Evolutionary conservation across 2,888 invertebrate genomes (phyloP).

Genomic region (Tridacna crocea): DNA sequence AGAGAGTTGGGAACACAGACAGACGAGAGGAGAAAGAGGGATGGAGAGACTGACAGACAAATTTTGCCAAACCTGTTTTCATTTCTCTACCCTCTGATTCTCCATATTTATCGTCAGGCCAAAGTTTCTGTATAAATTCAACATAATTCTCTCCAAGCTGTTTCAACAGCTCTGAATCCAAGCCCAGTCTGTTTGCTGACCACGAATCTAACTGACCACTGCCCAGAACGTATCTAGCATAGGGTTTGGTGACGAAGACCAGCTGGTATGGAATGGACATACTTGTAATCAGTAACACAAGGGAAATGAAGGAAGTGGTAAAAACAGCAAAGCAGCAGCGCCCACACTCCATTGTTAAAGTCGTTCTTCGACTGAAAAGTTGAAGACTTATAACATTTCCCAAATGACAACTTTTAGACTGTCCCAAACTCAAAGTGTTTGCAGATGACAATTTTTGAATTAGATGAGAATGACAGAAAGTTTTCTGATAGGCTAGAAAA

Average conservation of each 20-base stretch:
- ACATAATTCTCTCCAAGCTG: constrained; percentile 29
- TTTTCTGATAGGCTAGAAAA: too few species aligned
- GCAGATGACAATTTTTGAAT: too few species aligned
- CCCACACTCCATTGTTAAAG: too few species aligned
- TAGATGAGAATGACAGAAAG: too few species aligned
- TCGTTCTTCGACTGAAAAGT: too few species aligned
- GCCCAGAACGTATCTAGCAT: constrained; percentile 29
- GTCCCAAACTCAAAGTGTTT: too few species aligned
- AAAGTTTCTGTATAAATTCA: constrained; percentile 19
- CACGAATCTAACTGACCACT: constrained; percentile 31
- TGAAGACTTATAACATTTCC: too few species aligned
- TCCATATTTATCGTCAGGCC: neutral
- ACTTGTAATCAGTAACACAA: constrained; percentile 19
- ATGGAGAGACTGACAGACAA: too few species aligned
- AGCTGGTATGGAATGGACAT: constrained; percentile 27
- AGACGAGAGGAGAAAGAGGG: too few species aligned
- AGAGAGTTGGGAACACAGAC: too few species aligned
- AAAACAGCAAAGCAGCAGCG: constrained; percentile 17
- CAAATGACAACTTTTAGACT: too few species aligned
- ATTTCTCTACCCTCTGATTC: neutral
- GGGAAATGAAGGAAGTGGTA: constrained; percentile 15
- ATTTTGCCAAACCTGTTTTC: too few species aligned
- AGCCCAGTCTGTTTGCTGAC: constrained; percentile 30
- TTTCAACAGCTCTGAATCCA: constrained; percentile 15
- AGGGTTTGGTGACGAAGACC: constrained; percentile 41